Evolutionary conservation across 2,113 vertebrate genomes (phyloP).

Genomic region (Phalacrocorax aristotelis): DNA sequence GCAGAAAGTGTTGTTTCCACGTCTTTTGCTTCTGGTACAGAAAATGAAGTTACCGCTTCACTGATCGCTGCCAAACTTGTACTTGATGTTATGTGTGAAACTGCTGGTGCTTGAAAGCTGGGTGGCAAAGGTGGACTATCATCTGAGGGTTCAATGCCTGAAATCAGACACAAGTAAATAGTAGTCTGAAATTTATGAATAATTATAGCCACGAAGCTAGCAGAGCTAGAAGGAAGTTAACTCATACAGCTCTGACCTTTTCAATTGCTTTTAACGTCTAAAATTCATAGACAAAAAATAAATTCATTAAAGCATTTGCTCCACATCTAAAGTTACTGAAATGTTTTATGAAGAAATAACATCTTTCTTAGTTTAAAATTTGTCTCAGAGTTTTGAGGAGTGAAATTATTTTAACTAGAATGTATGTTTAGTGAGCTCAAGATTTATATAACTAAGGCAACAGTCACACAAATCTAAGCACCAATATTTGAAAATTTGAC

Average conservation of each 20-base stretch:
- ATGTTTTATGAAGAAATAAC: background rate
- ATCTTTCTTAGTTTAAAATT: background rate
- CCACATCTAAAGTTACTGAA: background rate
- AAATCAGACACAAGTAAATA: constrained; percentile 40
- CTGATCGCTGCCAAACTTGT: background rate
- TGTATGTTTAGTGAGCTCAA: background rate
- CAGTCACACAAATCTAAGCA: background rate
- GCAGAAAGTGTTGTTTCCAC: background rate
- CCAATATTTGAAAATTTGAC: background rate
- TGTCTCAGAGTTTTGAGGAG: background rate
- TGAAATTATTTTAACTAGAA: background rate
- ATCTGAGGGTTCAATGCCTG: constrained; percentile 82
- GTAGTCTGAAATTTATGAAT: background rate
- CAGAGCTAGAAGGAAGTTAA: background rate
- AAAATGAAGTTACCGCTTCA: background rate
- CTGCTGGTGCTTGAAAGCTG: background rate
- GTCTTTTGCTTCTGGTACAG: background rate
- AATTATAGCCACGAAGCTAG: background rate
- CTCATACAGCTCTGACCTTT: background rate
- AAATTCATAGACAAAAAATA: background rate
- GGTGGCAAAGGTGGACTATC: background rate
- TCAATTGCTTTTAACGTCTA: background rate
- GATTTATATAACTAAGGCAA: background rate
- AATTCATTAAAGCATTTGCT: background rate
- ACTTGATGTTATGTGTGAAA: background rate